phyloP scores from a whole-genome alignment of 2,888 invertebrate genomes.

The Watsonalla binaria region DNA sequence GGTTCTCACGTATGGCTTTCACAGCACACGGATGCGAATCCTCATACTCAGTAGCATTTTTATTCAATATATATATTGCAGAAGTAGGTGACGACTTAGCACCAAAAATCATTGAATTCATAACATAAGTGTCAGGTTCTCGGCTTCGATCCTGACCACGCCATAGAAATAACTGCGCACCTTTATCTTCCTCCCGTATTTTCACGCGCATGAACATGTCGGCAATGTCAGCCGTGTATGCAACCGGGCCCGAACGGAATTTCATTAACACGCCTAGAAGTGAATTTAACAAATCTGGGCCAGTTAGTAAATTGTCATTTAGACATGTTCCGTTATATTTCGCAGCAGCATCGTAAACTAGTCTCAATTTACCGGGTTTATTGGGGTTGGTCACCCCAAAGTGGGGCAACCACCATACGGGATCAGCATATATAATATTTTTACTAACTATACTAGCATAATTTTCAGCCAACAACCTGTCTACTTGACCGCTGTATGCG shows the following conservation, averaged over 20 bases:
- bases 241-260: slow-evolving; percentile 32
- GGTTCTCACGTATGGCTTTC: slow-evolving; percentile 17
- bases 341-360: slow-evolving; percentile 37
- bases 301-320: slow-evolving; percentile 31
- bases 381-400: slow-evolving; percentile 16
- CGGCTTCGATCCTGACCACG: slow-evolving; percentile 10
- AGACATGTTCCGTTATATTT: slow-evolving; percentile 20
- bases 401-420: slow-evolving; percentile 28
- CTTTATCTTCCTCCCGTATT: slow-evolving; percentile 24
- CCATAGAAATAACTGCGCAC: slow-evolving; percentile 31
- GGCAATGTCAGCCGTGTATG: slow-evolving; percentile 10
- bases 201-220: slow-evolving; percentile 26
- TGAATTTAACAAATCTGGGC: slow-evolving; percentile 33
- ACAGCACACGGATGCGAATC: slow-evolving; percentile 10
- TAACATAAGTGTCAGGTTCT: slow-evolving; percentile 10
- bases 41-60: slow-evolving; percentile 7
- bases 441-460: not conserved
- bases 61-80: slow-evolving; percentile 3
- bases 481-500: not conserved
- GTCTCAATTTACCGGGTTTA: slow-evolving; percentile 22
- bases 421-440: not conserved
- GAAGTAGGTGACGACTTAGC: slow-evolving; percentile 5
- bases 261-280: slow-evolving; percentile 32
- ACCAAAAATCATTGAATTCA: slow-evolving; percentile 26
- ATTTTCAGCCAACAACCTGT: not conserved